Base-by-base conservation (phyloP, 2,797 vertebrate species). In the Oryzias sinensis region DNA sequence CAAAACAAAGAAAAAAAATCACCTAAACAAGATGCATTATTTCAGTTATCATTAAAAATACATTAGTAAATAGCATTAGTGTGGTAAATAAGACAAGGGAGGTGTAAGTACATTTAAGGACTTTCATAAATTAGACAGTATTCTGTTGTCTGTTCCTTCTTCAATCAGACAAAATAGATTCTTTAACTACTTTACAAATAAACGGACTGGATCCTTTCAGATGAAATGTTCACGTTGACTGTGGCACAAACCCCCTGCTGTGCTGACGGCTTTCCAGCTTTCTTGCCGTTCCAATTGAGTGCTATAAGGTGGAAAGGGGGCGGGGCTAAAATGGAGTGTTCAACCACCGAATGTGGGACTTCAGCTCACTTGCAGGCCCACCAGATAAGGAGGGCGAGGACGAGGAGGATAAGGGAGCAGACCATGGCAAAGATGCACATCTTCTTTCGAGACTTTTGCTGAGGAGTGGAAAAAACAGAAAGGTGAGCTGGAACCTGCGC, bases 381-480 rank as follows among this genome's bases (percentile, higher is more conserved):
- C 91, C 90, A 96, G 84, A 97, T 92, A 58, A 95, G 55, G 55
- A 97, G 0, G 74, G 43, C 79, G 55, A 98, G 87, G 81, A 97
- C 79, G 59, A 77, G 1, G 17, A 87, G 71, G 52, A 83, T 86
- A 29, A 95, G 57, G 49, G 91, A 86, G 51, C 95, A 88, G 49
- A 94, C 91, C 85, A 94, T 75, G 37, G 90, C 84, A 68, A 98
- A 88, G 88, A 98, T 94, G 74, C 96, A 98, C 75, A 97, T 96
- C 94, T 97, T 98, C 95, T 97, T 98, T 71, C 95, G 92, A 45
- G 96, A 98, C 82, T 96, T 98, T 90, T 96, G 95, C 97, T 98
- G 80, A 6, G 68, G 75, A 1, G 41, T 13, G 20, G 49, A 48
- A 5, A 14, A 18, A 1, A 48, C 22, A 15, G 14, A 22, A 82